phyloP scores from a whole-genome alignment of 53 echinoderm and acorn worm genomes.

The Mesocentrotus franciscanus region DNA sequence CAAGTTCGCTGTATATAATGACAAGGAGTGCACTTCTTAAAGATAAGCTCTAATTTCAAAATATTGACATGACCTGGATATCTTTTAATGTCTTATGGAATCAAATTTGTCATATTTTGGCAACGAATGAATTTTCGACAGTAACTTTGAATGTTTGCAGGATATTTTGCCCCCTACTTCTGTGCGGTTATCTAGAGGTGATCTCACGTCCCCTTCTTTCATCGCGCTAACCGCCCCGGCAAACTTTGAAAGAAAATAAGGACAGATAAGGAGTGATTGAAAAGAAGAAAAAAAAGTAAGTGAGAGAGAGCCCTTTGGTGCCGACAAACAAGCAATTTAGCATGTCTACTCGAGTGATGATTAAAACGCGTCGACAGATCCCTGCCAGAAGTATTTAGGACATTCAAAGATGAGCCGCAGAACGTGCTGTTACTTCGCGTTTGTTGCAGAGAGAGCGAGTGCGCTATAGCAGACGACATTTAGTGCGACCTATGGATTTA shows the following conservation, averaged over 20 bases:
- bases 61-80: background rate
- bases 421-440: constrained; percentile 25
- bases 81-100: background rate
- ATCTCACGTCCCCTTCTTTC: background rate
- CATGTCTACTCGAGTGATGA: constrained; percentile 60
- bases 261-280: constrained; percentile 13
- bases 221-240: constrained; percentile 21
- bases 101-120: constrained; percentile 13
- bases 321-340: constrained; percentile 68
- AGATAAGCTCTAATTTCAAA: background rate
- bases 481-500: background rate
- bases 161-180: background rate
- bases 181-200: background rate
- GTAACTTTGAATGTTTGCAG: background rate
- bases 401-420: background rate
- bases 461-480: background rate
- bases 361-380: constrained; percentile 63
- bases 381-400: constrained; percentile 43
- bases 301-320: constrained; percentile 25
- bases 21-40: background rate
- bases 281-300: background rate
- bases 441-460: background rate
- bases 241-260: constrained; percentile 30
- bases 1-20: background rate
- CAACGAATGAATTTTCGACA: background rate